Evolutionary conservation across 2,113 vertebrate species (phyloP).

Genomic region (Nycticorax nycticorax): DNA sequence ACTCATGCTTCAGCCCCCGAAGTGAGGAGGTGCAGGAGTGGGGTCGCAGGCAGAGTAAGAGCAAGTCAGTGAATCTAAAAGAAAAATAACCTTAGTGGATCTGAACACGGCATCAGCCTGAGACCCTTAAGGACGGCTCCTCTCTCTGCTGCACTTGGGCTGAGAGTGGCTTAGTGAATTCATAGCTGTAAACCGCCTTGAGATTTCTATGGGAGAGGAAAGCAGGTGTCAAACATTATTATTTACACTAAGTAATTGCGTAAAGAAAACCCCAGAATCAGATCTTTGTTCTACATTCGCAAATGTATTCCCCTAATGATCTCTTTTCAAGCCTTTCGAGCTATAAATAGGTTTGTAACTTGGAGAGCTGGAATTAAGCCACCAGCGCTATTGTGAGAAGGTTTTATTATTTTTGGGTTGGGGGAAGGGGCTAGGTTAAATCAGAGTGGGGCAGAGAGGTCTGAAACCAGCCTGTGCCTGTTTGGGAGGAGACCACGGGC

Average conservation of each 20-base stretch:
- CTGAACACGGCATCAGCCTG: neutral
- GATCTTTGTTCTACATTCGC: constrained; percentile 1
- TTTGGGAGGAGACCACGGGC: neutral
- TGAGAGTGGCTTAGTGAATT: neutral
- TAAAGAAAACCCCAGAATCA: constrained; percentile 12
- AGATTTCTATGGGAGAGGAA: neutral
- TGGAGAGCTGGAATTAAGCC: constrained; percentile 34
- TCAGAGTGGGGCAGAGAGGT: neutral
- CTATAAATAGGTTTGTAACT: constrained; percentile 29
- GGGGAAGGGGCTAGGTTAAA: neutral
- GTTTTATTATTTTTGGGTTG: neutral
- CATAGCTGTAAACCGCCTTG: neutral
- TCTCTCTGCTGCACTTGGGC: neutral
- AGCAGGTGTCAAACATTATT: constrained; percentile 35
- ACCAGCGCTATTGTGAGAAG: neutral
- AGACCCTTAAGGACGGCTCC: neutral
- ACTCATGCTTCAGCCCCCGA: neutral
- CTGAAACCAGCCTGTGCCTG: neutral
- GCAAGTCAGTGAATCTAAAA: neutral
- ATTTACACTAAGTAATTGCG: constrained; percentile 12
- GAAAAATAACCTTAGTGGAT: neutral
- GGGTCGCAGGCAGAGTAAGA: neutral
- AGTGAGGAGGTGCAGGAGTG: neutral
- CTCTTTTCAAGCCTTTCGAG: neutral
- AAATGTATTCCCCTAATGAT: constrained; percentile 3